Percentiles rank a stretch among this genome's conserved stretches.
phyloP scores from a whole-genome alignment of 2,797 vertebrate species.

The Champsocephalus esox region DNA sequence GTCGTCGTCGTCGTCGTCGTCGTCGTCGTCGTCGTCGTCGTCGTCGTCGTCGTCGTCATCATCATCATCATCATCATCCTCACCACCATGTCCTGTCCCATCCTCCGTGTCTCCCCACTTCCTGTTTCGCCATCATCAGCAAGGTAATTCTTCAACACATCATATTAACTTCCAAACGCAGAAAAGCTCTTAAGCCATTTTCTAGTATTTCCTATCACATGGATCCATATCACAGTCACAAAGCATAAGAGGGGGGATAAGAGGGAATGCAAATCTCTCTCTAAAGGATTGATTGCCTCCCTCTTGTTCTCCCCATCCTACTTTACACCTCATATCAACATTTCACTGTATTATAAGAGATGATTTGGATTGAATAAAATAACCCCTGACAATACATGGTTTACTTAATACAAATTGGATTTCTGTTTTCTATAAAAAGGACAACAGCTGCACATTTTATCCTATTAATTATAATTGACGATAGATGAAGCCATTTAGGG shows the following conservation, averaged over 20 bases:
- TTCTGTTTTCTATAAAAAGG: slow-evolving; percentile 22
- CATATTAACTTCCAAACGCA: neutral
- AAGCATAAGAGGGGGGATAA: neutral
- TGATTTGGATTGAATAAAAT: slow-evolving; percentile 24
- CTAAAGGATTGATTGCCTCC: slow-evolving; percentile 27
- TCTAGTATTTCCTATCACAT: neutral
- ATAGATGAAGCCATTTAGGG: neutral
- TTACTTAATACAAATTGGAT: slow-evolving; percentile 29
- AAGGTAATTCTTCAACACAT: slow-evolving; percentile 32
- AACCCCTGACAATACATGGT: slow-evolving; percentile 17
- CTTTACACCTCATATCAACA: slow-evolving; percentile 25
- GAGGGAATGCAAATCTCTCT: slow-evolving; percentile 4
- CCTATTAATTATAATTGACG: slow-evolving; percentile 19
- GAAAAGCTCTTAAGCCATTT: slow-evolving; percentile 4
- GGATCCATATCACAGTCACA: slow-evolving; percentile 14
- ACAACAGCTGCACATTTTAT: neutral
- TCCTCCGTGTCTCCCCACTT: slow-evolving; percentile 31
- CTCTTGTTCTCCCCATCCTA: slow-evolving; percentile 12
- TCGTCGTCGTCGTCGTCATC: too few relatives aligned
- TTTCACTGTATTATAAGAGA: slow-evolving; percentile 13
- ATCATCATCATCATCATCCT: neutral
- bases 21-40: too few relatives aligned
- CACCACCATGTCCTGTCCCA: slow-evolving; percentile 17
- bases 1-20: too few relatives aligned
- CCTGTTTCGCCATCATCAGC: slow-evolving; percentile 16